These are phyloP conservation scores for Carlito syrichta DNA, from an alignment of 2,113 vertebrate species.

Conservation along the genomic window DNA sequence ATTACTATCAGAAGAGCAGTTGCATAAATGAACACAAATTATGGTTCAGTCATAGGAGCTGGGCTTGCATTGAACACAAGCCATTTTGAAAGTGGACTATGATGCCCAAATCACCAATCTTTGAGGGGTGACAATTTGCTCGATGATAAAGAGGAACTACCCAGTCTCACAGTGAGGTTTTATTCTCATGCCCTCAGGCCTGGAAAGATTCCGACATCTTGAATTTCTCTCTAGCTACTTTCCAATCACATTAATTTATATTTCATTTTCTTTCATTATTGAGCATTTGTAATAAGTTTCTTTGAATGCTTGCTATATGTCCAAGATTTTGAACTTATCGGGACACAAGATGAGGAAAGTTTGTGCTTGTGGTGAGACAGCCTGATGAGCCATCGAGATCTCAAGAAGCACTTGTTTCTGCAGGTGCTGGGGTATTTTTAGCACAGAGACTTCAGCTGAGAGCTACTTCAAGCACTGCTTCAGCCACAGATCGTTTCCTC, in stretches of 20 bases:
- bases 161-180: neutral
- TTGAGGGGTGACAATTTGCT: neutral
- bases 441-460: neutral
- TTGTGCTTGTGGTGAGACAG: neutral
- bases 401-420: neutral
- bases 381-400: accelerated
- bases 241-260: neutral
- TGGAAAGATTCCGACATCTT: neutral
- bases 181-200: accelerated
- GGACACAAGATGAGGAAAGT: neutral
- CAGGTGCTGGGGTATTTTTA: no score
- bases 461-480: neutral
- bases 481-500: no score
- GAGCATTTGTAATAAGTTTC: neutral
- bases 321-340: neutral
- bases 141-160: neutral
- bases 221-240: neutral
- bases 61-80: neutral
- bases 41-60: neutral
- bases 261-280: neutral
- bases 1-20: neutral
- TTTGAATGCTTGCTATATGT: neutral
- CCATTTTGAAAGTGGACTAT: neutral
- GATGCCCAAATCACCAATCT: neutral
- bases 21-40: neutral